phyloP scores from a whole-genome alignment of 2,113 vertebrate species.

The Triplophysa siluroides region DNA sequence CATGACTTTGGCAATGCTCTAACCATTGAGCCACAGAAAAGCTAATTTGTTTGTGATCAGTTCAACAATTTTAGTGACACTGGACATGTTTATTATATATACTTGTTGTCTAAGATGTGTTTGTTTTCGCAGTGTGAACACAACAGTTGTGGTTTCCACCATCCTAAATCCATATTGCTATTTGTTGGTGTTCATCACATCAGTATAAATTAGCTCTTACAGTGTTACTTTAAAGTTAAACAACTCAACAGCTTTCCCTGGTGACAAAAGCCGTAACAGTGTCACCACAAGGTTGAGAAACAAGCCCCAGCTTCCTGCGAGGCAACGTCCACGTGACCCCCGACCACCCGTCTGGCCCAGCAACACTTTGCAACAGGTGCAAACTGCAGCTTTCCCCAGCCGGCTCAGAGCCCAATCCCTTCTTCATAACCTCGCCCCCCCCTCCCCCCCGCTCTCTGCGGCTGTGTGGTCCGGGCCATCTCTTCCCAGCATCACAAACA shows the following conservation, averaged over 20 bases:
- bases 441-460: background rate
- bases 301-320: constrained; percentile 3
- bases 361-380: constrained; percentile 36
- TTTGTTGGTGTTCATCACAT: too few relatives aligned
- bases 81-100: too few relatives aligned
- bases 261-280: background rate
- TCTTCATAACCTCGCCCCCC: background rate
- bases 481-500: constrained; percentile 27
- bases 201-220: too few relatives aligned
- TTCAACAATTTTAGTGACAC: too few relatives aligned
- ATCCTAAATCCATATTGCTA: too few relatives aligned
- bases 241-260: background rate
- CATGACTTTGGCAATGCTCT: too few relatives aligned
- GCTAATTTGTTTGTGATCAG: too few relatives aligned
- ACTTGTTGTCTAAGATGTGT: too few relatives aligned
- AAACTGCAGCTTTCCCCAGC: constrained; percentile 2
- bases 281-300: constrained; percentile 24
- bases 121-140: too few relatives aligned
- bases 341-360: constrained; percentile 4
- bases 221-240: background rate
- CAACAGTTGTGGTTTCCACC: too few relatives aligned
- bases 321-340: constrained; percentile 12
- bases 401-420: background rate
- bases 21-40: too few relatives aligned
- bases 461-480: constrained; percentile 27